Evolutionary conservation across 1,140 invertebrate genomes (phyloP).

Genomic region (Drosophila nannoptera): DNA sequence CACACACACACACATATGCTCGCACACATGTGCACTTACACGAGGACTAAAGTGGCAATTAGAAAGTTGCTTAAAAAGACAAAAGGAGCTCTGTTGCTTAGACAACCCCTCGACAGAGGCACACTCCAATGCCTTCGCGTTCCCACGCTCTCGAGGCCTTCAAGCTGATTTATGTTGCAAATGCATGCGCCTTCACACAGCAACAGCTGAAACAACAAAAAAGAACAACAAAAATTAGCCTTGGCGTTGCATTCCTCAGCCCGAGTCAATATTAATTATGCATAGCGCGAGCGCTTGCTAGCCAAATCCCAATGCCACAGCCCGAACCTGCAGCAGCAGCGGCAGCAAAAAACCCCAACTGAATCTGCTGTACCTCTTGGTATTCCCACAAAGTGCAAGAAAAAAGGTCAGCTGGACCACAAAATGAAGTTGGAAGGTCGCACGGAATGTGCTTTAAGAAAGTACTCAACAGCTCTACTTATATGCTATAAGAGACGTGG

Average conservation of each 20-base stretch:
- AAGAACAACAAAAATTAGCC: conserved; percentile 56
- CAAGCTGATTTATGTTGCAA: conserved; percentile 68
- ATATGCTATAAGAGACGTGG: not conserved
- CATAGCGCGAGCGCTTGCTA: conserved; percentile 26
- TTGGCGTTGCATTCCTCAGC: conserved; percentile 62
- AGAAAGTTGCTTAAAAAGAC: conserved; percentile 72
- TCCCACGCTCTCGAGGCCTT: conserved; percentile 31
- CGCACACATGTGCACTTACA: conserved; percentile 3
- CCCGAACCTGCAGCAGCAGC: not conserved
- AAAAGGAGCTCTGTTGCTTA: conserved; percentile 56
- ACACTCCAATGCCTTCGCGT: not conserved
- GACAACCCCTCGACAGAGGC: conserved; percentile 20
- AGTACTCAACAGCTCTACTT: conserved; percentile 23
- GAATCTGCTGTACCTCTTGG: conserved; percentile 13
- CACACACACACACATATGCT: not conserved
- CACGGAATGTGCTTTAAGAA: conserved; percentile 25
- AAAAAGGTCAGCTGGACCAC: conserved; percentile 48
- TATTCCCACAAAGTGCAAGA: not conserved
- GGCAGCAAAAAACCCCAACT: conserved; percentile 1
- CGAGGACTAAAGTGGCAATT: conserved; percentile 67
- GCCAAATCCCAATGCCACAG: conserved; percentile 9
- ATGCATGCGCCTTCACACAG: conserved; percentile 56
- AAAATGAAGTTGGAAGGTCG: conserved; percentile 43
- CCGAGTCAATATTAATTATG: conserved; percentile 74
- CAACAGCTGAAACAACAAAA: too few species aligned